These are phyloP conservation scores for Proctacanthus coquilletti DNA, from an alignment of 1,140 invertebrate genomes.

Conservation along the genomic window DNA sequence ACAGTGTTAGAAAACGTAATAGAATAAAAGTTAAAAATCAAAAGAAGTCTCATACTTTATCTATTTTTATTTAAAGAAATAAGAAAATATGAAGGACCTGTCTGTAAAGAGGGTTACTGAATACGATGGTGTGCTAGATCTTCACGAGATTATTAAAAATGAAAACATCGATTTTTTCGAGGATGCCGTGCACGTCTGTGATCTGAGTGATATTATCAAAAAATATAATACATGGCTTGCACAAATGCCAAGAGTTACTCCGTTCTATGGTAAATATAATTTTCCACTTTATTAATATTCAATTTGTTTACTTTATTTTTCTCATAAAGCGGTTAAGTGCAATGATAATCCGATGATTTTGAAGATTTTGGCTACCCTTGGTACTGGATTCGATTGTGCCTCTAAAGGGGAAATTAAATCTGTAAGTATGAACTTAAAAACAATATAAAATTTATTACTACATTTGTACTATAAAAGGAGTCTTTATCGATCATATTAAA, in stretches of 20 bases:
- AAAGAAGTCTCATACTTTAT: too few relatives aligned
- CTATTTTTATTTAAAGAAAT: too few relatives aligned
- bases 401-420: constrained; percentile 85
- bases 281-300: neutral
- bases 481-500: too few relatives aligned
- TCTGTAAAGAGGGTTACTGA: too few relatives aligned
- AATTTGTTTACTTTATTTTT: constrained; percentile 19
- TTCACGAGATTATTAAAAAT: constrained; percentile 15
- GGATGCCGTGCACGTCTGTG: constrained; percentile 87
- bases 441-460: too few relatives aligned
- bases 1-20: too few relatives aligned
- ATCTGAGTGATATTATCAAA: constrained; percentile 74
- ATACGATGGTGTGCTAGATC: constrained; percentile 17
- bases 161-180: constrained; percentile 32
- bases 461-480: too few relatives aligned
- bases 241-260: constrained; percentile 73
- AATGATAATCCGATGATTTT: constrained; percentile 76
- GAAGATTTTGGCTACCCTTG: constrained; percentile 69
- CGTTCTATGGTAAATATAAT: constrained; percentile 74
- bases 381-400: constrained; percentile 90
- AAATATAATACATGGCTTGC: constrained; percentile 75
- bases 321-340: constrained; percentile 77
- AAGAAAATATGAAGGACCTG: too few relatives aligned
- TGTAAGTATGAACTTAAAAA: too few relatives aligned
- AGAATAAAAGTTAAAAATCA: too few relatives aligned